Conservation (phyloP, 2,113 vertebrate species). For the Geococcyx californianus region DNA sequence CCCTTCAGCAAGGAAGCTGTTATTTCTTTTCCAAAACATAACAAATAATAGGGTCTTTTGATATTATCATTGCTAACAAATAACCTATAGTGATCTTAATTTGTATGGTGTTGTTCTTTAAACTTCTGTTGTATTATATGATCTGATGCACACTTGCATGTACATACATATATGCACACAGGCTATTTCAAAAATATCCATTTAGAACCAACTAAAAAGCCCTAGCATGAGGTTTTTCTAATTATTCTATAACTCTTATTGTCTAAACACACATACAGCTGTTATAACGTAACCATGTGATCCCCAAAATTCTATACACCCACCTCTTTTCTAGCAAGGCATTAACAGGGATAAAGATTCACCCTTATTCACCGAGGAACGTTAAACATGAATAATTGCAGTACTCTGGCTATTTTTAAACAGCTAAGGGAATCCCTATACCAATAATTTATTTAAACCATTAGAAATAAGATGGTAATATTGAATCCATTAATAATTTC, state of each 20-base stretch:
- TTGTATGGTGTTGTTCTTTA: background rate
- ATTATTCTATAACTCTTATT: background rate
- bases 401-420: background rate
- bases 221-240: background rate
- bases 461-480: background rate
- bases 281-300: background rate
- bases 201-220: background rate
- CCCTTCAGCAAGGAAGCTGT: background rate
- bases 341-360: slow-evolving; percentile 1
- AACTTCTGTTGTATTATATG: background rate
- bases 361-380: background rate
- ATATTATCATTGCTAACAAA: background rate
- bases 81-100: background rate
- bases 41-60: background rate
- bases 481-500: slow-evolving; percentile 1
- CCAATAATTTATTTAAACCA: slow-evolving; percentile 39
- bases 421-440: background rate
- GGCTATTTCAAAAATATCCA: background rate
- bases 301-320: background rate
- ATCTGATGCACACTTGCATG: background rate
- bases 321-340: background rate
- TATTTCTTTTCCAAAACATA: background rate
- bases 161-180: fast-evolving
- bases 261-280: background rate
- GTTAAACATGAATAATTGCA: slow-evolving; percentile 23